Conservation (phyloP, 2,113 vertebrate species). For the Trachemys scripta region DNA sequence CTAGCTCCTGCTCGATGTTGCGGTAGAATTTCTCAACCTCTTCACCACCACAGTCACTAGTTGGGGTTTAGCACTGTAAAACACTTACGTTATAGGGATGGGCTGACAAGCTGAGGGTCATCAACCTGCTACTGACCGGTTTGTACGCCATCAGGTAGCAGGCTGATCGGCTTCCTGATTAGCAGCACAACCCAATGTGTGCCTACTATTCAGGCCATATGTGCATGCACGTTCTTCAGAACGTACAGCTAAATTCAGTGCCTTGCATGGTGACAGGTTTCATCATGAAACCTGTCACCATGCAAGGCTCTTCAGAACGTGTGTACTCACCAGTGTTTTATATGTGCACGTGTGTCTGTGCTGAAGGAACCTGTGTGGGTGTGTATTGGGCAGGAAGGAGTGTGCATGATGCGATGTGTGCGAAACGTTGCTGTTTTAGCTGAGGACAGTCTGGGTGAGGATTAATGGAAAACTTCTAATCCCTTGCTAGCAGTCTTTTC, state of each 20-base stretch:
- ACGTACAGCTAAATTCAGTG: too few relatives aligned
- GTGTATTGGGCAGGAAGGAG: not conserved
- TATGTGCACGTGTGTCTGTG: fast-evolving
- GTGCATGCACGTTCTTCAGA: fast-evolving
- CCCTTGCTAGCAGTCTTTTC: constrained; percentile 37
- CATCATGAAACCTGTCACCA: too few relatives aligned
- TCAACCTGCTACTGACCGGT: not conserved
- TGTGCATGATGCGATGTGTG: fast-evolving
- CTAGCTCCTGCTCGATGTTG: not conserved
- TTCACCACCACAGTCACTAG: not conserved
- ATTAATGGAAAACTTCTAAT: constrained; percentile 72
- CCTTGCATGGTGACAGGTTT: too few relatives aligned
- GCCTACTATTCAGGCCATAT: not conserved
- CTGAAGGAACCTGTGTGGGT: not conserved
- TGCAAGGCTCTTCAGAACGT: not conserved
- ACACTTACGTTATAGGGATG: not conserved
- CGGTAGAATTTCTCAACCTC: not conserved
- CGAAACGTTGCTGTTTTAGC: not conserved
- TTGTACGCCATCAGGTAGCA: not conserved
- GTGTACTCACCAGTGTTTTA: fast-evolving
- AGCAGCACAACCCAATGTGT: not conserved
- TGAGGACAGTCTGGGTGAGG: not conserved
- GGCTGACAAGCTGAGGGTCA: not conserved
- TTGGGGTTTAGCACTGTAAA: not conserved
- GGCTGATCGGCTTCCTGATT: too few relatives aligned